phyloP scores from a whole-genome alignment of 2,113 vertebrate genomes.

The Cheirogaleus medius region DNA sequence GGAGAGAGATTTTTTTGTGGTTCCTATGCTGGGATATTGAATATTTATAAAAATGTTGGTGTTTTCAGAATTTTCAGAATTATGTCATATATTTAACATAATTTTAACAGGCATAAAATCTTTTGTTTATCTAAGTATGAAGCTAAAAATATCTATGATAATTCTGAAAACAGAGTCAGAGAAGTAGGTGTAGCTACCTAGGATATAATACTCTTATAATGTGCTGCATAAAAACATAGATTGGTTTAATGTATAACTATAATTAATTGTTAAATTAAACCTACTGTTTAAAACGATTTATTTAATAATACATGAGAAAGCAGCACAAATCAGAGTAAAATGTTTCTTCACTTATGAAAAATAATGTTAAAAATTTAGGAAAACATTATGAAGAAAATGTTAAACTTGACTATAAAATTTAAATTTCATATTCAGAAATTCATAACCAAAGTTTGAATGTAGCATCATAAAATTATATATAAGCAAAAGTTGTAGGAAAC shows the following conservation, averaged over 20 bases:
- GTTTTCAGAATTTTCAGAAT: background rate
- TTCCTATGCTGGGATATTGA: background rate
- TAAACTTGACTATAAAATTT: background rate
- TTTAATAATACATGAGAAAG: background rate
- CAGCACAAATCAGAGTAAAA: background rate
- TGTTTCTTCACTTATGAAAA: background rate
- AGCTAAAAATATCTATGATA: background rate
- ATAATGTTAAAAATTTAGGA: background rate
- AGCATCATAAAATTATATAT: background rate
- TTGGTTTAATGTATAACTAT: background rate
- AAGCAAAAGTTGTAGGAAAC: background rate
- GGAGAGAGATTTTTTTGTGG: background rate
- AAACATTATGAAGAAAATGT: background rate
- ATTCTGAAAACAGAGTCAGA: background rate
- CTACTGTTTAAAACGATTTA: background rate
- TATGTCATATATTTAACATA: background rate
- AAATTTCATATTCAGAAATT: background rate
- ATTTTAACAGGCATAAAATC: background rate
- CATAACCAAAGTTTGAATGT: background rate
- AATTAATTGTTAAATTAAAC: background rate
- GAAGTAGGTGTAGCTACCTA: background rate
- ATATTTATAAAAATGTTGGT: background rate
- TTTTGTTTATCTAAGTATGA: background rate
- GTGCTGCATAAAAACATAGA: background rate
- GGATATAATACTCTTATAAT: background rate